These are phyloP conservation scores for Melanogrammus aeglefinus DNA, from an alignment of 2,797 vertebrate species.

Conservation along the genomic window DNA sequence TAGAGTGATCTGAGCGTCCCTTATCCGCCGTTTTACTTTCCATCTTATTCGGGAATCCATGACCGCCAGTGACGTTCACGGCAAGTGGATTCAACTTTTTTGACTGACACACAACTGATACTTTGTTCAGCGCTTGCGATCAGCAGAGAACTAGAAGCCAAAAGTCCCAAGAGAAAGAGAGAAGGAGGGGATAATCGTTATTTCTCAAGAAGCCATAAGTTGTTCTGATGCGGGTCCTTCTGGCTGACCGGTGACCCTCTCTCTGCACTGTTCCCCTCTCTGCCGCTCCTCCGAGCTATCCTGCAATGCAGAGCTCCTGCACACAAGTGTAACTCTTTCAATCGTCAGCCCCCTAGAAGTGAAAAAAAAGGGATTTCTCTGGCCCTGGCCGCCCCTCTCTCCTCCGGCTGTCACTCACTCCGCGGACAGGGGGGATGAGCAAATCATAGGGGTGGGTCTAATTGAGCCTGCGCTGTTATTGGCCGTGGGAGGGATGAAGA, in stretches of 20 bases:
- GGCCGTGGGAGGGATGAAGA: conserved; percentile 53
- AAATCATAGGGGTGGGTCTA: conserved; percentile 57
- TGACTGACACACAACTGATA: conserved; percentile 48
- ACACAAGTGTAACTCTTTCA: conserved; percentile 65
- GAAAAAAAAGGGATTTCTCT: conserved; percentile 20
- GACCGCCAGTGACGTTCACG: conserved; percentile 73
- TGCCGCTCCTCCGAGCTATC: conserved; percentile 62
- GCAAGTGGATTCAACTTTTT: conserved; percentile 67
- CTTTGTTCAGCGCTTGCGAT: conserved; percentile 58
- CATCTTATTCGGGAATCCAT: conserved; percentile 84
- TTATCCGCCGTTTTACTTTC: conserved; percentile 85
- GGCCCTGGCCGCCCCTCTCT: conserved; percentile 6
- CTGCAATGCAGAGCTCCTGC: conserved; percentile 63
- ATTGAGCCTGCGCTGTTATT: conserved; percentile 54
- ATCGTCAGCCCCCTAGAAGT: conserved; percentile 70
- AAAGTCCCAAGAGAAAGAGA: conserved; percentile 52
- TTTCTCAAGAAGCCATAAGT: conserved; percentile 81
- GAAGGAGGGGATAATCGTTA: conserved; percentile 53
- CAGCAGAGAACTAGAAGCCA: conserved; percentile 56
- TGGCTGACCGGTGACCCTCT: conserved; percentile 62
- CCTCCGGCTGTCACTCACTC: conserved; percentile 65
- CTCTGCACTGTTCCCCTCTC: conserved; percentile 61
- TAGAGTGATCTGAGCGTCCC: conserved; percentile 73
- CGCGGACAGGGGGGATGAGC: conserved; percentile 44
- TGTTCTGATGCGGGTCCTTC: conserved; percentile 66